A percentile compares a stretch with the other conserved stretches of the same genome.
Evolutionary conservation across 30 jellyfish, hydroid and myxozoan genomes (phyloP).

Genomic region (Turritopsis rubra): DNA sequence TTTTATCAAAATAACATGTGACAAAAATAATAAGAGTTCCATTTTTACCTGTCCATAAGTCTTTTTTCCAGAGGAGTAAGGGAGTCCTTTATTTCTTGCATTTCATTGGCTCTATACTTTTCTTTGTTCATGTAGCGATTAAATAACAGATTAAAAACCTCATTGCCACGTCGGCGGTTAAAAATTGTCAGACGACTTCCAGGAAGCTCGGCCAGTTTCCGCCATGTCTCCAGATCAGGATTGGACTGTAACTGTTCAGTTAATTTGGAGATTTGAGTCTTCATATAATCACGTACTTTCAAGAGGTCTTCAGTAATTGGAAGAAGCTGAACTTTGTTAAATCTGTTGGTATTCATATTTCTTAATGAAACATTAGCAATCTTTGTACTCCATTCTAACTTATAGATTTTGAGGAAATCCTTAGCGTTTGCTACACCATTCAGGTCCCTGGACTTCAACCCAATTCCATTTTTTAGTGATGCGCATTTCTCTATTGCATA

Average conservation of each 20-base stretch:
- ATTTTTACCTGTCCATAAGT: slow-evolving; percentile 29
- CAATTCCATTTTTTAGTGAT: neutral
- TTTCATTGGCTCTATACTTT: slow-evolving; percentile 6
- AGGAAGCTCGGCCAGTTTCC: slow-evolving; percentile 21
- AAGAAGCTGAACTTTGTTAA: neutral
- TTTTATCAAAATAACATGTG: no score
- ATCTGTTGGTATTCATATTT: neutral
- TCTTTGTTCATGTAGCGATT: slow-evolving; percentile 13
- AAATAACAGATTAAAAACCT: slow-evolving; percentile 18
- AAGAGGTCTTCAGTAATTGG: neutral
- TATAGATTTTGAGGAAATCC: neutral
- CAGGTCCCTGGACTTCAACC: neutral
- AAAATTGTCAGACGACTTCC: slow-evolving; percentile 27
- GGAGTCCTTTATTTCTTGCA: slow-evolving; percentile 22
- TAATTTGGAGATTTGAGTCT: neutral
- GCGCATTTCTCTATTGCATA: neutral
- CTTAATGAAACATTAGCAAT: neutral
- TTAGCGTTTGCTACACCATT: neutral
- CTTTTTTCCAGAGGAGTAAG: slow-evolving; percentile 25
- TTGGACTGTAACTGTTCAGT: neutral
- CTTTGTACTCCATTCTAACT: neutral
- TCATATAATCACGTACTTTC: neutral
- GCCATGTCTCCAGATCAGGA: neutral
- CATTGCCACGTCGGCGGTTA: slow-evolving; percentile 37
- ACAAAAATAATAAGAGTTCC: neutral